Evolutionary conservation across 2,797 vertebrate genomes (phyloP).

Genomic region (Coluber constrictor): DNA sequence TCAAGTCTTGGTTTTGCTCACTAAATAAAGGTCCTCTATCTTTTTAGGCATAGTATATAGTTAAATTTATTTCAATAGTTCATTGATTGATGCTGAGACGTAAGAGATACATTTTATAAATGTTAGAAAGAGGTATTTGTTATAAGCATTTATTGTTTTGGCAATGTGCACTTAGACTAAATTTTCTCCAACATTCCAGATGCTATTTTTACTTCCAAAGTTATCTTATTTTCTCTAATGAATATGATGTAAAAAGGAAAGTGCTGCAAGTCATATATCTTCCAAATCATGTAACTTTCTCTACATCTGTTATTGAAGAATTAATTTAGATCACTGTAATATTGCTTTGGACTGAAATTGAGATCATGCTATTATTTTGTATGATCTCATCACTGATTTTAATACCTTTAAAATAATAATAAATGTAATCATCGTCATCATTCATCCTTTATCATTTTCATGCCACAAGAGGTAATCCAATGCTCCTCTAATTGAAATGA

Average conservation of each 20-base stretch:
- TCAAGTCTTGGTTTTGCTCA: not conserved
- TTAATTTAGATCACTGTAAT: not conserved
- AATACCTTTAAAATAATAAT: not conserved
- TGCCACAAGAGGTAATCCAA: not conserved
- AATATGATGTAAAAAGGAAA: not conserved
- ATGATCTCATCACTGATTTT: not conserved
- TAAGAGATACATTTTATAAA: not conserved
- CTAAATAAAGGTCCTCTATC: not conserved
- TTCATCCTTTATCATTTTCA: not conserved
- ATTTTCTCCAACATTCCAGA: not conserved
- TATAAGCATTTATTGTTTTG: not conserved
- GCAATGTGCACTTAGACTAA: not conserved
- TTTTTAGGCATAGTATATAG: not conserved
- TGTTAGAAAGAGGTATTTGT: not conserved
- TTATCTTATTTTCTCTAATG: not conserved
- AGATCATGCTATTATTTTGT: not conserved
- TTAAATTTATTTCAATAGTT: not conserved
- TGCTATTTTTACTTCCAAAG: not conserved
- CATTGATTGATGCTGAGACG: not conserved
- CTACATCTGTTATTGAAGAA: not conserved
- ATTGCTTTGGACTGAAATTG: not conserved
- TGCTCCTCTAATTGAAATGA: not conserved
- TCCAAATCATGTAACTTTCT: not conserved
- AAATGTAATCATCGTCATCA: not conserved
- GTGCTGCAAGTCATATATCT: not conserved